Base-by-base conservation (phyloP, 2,113 vertebrate species). In the Monarcha castaneiventris region DNA sequence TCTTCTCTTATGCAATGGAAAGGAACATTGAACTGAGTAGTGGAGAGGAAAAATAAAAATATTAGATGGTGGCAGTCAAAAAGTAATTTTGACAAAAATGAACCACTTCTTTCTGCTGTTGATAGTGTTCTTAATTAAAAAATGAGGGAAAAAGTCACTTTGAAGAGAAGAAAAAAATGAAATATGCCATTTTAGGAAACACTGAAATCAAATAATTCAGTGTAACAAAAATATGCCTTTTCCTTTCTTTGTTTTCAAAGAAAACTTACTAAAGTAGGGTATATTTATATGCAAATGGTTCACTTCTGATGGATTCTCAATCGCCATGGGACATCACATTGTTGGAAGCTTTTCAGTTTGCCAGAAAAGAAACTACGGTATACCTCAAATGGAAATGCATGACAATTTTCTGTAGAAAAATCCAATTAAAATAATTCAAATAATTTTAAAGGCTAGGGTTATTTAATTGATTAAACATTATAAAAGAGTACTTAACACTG, bases 1-100 rank as follows among this genome's bases (percentile, higher is more conserved):
- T 96, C 55, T 92, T 59, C 37, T 88, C 51, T 55, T 93, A 69
- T 39, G 79, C 86, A 88, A 74, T 90, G 88, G 94, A 92, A 95
- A 86, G 63, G 75, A 96, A 51, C 30, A 51, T 67, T 54, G 85
- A 90, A 88, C 32, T 62, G 75, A 80, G 18, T 74, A 71, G n/a
- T 29, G 35, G 55, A 86, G 52, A 77, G 33, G 16, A 66, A 79
- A 90, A 90, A 44, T 52, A 79, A 93, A 91, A 90, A 86, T 77
- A 80, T 25, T 79, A 71, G 33, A 20, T 66, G 8, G 35, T 77
- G 18, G 55, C 27, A 88, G 51, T 66, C 48, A 79, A 73, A 76
- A 83, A 73, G 32, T 39, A 39, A 68, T 83, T 95, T 92, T 90
- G 32, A 86, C 21, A 77, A 88, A 94, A 92, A 44, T 37, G 79